A percentile compares a stretch with the other conserved stretches of the same genome.
Evolutionary conservation across 1,140 invertebrate species (phyloP).

Genomic region (Orius insidiosus): DNA sequence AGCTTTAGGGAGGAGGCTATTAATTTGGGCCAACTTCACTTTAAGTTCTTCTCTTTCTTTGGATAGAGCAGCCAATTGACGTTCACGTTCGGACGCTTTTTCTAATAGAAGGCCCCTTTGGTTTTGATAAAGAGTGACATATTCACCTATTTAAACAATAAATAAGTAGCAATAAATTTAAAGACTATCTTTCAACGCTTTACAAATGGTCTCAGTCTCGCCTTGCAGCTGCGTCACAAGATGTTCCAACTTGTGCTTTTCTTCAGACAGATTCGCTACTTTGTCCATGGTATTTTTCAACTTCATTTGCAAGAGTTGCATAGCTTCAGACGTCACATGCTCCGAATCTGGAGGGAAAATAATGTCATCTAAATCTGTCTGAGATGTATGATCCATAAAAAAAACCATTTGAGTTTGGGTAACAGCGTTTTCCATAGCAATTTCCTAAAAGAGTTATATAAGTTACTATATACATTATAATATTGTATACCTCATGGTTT

Average conservation of each 20-base stretch:
- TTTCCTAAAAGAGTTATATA: too few species aligned
- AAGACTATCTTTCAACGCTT: too few species aligned
- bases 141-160: conserved; percentile 53
- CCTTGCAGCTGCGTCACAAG: conserved; percentile 78
- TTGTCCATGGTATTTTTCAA: conserved; percentile 76
- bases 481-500: conserved; percentile 12
- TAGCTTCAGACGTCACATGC: conserved; percentile 28
- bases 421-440: background rate
- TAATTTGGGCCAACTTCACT: conserved; percentile 56
- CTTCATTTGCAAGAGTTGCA: conserved; percentile 61
- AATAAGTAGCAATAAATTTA: too few species aligned
- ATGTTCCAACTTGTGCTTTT: conserved; percentile 83
- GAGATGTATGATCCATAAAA: background rate
- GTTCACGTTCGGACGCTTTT: conserved; percentile 64
- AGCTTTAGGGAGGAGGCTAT: conserved; percentile 38
- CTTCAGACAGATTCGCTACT: conserved; percentile 76
- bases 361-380: conserved; percentile 11
- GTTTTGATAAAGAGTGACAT: conserved; percentile 83
- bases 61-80: conserved; percentile 54
- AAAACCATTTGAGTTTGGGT: conserved; percentile 6
- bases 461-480: too few species aligned
- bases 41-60: conserved; percentile 63
- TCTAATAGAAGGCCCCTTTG: conserved; percentile 72
- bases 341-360: background rate
- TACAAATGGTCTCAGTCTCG: conserved; percentile 89